Evolutionary conservation across 2,113 vertebrate genomes (phyloP).

Genomic region (Colaptes auratus): DNA sequence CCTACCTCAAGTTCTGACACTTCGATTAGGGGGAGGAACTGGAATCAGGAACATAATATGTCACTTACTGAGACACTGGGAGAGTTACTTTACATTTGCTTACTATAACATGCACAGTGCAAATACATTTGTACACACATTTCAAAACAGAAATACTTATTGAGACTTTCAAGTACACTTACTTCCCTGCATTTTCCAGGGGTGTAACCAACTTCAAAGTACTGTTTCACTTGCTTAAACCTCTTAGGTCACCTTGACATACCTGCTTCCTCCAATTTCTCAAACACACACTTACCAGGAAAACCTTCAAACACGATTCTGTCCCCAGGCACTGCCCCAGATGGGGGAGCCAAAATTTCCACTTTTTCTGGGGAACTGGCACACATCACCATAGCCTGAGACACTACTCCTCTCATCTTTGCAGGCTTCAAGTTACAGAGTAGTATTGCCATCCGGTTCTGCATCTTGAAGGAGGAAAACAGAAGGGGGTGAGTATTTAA

Average conservation of each 20-base stretch:
- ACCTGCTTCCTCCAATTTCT: neutral
- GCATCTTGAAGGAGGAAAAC: slow-evolving; percentile 81
- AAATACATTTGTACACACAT: neutral
- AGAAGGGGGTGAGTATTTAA: neutral
- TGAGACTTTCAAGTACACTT: neutral
- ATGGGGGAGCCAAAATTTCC: slow-evolving; percentile 90
- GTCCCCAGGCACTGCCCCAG: slow-evolving; percentile 86
- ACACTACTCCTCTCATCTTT: slow-evolving; percentile 90
- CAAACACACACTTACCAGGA: slow-evolving; percentile 79
- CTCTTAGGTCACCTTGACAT: neutral
- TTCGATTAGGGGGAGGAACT: neutral
- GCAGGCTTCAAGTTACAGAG: slow-evolving; percentile 94
- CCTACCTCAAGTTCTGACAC: neutral
- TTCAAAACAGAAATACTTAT: neutral
- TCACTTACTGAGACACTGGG: neutral
- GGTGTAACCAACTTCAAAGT: neutral
- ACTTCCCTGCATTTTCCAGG: neutral
- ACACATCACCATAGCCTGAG: slow-evolving; percentile 95
- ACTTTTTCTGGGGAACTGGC: slow-evolving; percentile 90
- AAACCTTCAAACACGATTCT: slow-evolving; percentile 87
- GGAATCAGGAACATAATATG: neutral
- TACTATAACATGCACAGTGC: neutral
- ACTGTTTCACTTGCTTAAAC: neutral
- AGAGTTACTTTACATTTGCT: neutral
- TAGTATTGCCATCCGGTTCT: slow-evolving; percentile 91